phyloP scores from a whole-genome alignment of 2,113 vertebrate genomes.

The Helogale parvula region DNA sequence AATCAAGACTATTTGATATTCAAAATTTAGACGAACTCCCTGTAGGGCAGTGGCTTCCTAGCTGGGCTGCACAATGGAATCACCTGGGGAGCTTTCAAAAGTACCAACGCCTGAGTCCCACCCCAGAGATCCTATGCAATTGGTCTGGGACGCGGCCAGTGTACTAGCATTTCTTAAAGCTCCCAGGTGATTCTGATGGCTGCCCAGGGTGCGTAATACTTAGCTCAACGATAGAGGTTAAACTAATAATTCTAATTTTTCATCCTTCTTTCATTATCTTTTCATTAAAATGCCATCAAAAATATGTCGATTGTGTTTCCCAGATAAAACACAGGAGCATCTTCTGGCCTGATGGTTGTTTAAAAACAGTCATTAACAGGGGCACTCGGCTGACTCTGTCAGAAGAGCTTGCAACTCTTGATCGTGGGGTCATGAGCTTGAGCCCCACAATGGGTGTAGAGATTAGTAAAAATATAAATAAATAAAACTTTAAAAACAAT shows the following conservation, averaged over 20 bases:
- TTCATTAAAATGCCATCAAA: slow-evolving; percentile 34
- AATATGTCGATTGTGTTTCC: background rate
- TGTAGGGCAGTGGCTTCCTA: background rate
- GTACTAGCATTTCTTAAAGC: background rate
- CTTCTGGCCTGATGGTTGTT: slow-evolving; percentile 41
- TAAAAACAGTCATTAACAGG: background rate
- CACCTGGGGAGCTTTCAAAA: background rate
- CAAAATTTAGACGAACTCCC: background rate
- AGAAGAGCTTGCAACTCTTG: too few species aligned
- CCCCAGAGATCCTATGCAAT: background rate
- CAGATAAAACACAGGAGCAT: background rate
- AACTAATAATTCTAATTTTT: slow-evolving; percentile 40
- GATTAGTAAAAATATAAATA: background rate
- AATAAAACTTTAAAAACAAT: slow-evolving; percentile 24
- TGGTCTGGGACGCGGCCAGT: background rate
- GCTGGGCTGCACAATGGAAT: background rate
- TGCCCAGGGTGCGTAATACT: background rate
- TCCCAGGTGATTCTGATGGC: background rate
- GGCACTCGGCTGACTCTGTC: too few species aligned
- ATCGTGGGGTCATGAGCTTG: too few species aligned
- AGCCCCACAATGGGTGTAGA: too few species aligned
- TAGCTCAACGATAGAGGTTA: background rate
- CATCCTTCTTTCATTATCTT: slow-evolving; percentile 22
- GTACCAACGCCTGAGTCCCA: background rate
- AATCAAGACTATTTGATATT: slow-evolving; percentile 9